Evolutionary conservation across 2,888 invertebrate species (phyloP), one percentile per base, ranked within the genome.

Genomic region (Drosophila phalerata): DNA sequence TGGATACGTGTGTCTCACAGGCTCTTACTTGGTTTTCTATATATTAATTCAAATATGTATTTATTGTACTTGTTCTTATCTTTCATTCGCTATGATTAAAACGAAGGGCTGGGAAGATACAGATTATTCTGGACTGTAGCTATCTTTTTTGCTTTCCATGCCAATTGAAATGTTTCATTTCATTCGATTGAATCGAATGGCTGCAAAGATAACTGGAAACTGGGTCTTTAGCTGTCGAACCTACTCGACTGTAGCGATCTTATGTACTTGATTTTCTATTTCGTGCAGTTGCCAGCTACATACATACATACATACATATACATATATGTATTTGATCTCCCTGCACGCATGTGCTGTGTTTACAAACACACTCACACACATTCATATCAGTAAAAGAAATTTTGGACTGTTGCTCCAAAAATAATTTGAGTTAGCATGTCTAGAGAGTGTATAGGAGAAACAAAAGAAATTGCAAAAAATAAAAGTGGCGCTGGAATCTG

Each of bases 401-500:
- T 40, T 48, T 25, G 38, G 47, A 63, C 55, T 55, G 15, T 34
- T 28, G 55, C 37, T 62, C 37, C 32, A 52, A 56, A 61, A 30
- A n/a, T 17, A 51, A 5, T 37, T n/a, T 22, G 28, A 34, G 25
- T 17, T 47, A 37, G 37, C 10, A 40, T 28, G 22, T 38, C 32
- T 2, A 47, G 15, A 55, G 13, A 30, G 15, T 37, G 58, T 73
- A 74, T 60, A 25, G 9, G 22, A 34, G 48, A 40, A 52, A 30
- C 38, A 43, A 45, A 49, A 73, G 66, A 71, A 63, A 73, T 22
- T 52, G 47, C 17, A 52, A 47, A 30, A 13, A 32, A 25, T 37
- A 38, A 43, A 57, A 60, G 28, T 34, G n/a, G 32, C 49, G 79
- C 58, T 52, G 60, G 9, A 78, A 60, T 55, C 15, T 42, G 10